Base-by-base conservation (phyloP, 2,888 invertebrate genomes). In the Gnatocerus cornutus region DNA sequence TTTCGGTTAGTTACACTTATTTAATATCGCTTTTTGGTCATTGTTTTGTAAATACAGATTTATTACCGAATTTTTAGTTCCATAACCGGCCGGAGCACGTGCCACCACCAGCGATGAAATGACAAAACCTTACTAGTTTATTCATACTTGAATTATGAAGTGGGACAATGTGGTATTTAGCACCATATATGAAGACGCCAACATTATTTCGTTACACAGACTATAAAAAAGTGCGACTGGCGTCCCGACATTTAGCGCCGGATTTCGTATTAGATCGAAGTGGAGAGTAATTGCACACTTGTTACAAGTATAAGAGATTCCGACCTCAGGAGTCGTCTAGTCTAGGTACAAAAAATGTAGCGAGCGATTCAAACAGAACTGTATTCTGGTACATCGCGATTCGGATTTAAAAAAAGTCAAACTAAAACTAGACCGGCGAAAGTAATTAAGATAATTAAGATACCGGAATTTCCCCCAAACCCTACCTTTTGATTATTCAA, bases 131-230 rank as follows among this genome's bases (percentile, higher is more conserved):
- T 52, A 56, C 66, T 50, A 52, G 58, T 52, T 45, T 46, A 55
- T 55, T 56, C 64, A 64, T 64, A 58, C 64, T 69, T 63, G 39
- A 39, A 55, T 37, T 56, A 30, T 52, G 14, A 62, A 62, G 62
- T 62, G 62, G 50, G 41, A 62, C 52, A 62, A 62, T 62, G 29
- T 62, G 62, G 50, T 46, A 59, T 33, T 50, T 56, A 56, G n/a
- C 21, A 27, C 43, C 48, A 61, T 53, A 21, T 65, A 14, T 46
- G 48, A 56, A 45, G 68, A 68, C 68, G 68, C 62, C 68, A 68
- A 68, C 39, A 45, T 21, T 56, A 56, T 63, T 62, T 39, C 33
- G 37, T 43, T 27, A 45, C 39, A 30, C 43, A 65, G 65, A 65
- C 39, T 6, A 27, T 16, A 43, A 67, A 67, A 67, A 67, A 55